Conservation (phyloP, 2,113 vertebrate species). For the Acrocephalus kingi region DNA sequence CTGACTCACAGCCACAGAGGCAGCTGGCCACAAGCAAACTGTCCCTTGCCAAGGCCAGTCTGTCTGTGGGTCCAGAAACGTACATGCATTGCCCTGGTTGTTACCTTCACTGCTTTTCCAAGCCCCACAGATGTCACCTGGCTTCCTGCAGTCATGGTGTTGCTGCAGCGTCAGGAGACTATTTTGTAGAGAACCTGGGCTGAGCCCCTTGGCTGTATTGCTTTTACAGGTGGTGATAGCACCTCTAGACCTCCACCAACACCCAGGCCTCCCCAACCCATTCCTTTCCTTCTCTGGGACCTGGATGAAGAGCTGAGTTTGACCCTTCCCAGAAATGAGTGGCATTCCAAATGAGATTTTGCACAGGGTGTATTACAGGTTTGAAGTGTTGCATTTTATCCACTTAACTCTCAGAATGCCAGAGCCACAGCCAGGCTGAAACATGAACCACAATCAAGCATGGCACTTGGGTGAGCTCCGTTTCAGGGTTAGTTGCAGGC, state of each 20-base stretch:
- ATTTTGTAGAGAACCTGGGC: neutral
- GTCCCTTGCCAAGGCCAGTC: neutral
- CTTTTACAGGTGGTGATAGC: neutral
- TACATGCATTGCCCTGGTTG: rapidly evolving
- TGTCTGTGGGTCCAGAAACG: neutral
- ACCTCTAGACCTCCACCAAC: neutral
- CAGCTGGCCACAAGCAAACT: neutral
- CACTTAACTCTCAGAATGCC: neutral
- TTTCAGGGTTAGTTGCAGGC: neutral
- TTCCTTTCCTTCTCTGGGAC: neutral
- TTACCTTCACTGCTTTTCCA: neutral
- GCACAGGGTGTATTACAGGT: neutral
- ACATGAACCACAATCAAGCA: rapidly evolving
- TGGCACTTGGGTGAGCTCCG: rapidly evolving
- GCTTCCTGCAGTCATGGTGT: neutral
- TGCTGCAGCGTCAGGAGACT: neutral
- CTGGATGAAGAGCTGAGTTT: neutral
- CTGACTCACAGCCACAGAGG: neutral
- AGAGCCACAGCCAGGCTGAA: neutral
- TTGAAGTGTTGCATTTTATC: neutral
- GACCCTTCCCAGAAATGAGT: neutral
- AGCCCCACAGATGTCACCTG: neutral
- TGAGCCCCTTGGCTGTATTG: neutral
- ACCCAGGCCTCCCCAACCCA: neutral
- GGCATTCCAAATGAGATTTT: neutral